Evolutionary conservation across 2,113 vertebrate genomes (phyloP).

Genomic region (Petaurus breviceps): DNA sequence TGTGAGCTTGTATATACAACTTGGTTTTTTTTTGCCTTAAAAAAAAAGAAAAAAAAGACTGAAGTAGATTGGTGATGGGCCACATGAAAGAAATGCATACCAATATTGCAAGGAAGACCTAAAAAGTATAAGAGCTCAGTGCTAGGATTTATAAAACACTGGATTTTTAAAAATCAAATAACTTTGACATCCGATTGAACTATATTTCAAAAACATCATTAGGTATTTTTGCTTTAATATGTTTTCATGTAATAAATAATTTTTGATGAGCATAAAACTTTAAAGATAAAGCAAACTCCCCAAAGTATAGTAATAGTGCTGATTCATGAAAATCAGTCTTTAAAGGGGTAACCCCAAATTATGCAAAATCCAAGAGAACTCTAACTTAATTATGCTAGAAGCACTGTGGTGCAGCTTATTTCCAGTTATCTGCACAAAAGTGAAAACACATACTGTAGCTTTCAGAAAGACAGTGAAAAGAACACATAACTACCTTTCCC

Average conservation of each 20-base stretch:
- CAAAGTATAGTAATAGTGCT: slow-evolving; percentile 79
- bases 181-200: slow-evolving; percentile 80
- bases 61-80: slow-evolving; percentile 75
- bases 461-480: slow-evolving; percentile 88
- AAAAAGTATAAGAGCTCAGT: slow-evolving; percentile 82
- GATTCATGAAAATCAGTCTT: slow-evolving; percentile 84
- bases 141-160: slow-evolving; percentile 79
- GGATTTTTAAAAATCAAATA: slow-evolving; percentile 72
- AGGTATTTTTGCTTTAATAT: slow-evolving; percentile 80
- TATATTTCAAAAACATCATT: slow-evolving; percentile 78
- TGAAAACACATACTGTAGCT: slow-evolving; percentile 90
- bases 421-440: slow-evolving; percentile 91
- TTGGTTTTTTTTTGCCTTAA: slow-evolving; percentile 70
- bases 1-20: slow-evolving; percentile 82
- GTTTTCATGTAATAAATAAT: slow-evolving; percentile 86
- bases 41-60: slow-evolving; percentile 74
- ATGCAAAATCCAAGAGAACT: slow-evolving; percentile 83
- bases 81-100: slow-evolving; percentile 80
- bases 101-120: slow-evolving; percentile 84
- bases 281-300: slow-evolving; percentile 81
- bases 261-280: slow-evolving; percentile 82
- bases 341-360: slow-evolving; percentile 84
- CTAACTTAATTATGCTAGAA: slow-evolving; percentile 78
- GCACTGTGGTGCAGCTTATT: slow-evolving; percentile 84
- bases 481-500: slow-evolving; percentile 86